Evolutionary conservation across 2,797 vertebrate species (phyloP).

Genomic region (Cossypha heuglini): DNA sequence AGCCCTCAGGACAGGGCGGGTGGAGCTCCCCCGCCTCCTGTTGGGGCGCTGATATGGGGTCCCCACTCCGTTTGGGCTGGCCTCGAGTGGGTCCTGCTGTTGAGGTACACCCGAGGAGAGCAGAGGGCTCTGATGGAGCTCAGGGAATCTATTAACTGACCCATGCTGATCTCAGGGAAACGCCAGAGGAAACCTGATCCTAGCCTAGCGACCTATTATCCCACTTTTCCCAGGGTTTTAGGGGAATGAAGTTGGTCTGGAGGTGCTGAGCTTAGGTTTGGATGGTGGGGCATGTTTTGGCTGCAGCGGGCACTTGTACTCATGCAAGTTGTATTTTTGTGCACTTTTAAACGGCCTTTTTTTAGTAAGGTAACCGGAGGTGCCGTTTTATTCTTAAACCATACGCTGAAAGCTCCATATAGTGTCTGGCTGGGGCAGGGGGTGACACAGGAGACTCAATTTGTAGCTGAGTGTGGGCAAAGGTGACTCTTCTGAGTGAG

Average conservation of each 20-base stretch:
- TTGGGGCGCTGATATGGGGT: fast-evolving
- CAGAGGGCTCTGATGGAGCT: fast-evolving
- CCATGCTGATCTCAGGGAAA: no score
- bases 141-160: fast-evolving
- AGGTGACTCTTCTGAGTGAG: not conserved
- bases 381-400: not conserved
- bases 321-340: not conserved
- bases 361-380: fast-evolving
- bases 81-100: not conserved
- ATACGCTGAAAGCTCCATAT: fast-evolving
- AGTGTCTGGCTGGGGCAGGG: no score
- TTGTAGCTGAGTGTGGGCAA: not conserved
- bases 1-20: fast-evolving
- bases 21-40: fast-evolving
- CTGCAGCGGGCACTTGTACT: fast-evolving
- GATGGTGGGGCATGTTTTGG: not conserved
- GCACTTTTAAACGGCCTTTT: fast-evolving
- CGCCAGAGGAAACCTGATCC: not conserved
- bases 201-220: no score
- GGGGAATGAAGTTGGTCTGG: not conserved
- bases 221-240: fast-evolving
- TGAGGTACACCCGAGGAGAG: fast-evolving
- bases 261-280: not conserved
- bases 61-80: fast-evolving
- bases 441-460: not conserved